Conservation (phyloP, 2,797 vertebrate genomes). For the Phoebastria nigripes region DNA sequence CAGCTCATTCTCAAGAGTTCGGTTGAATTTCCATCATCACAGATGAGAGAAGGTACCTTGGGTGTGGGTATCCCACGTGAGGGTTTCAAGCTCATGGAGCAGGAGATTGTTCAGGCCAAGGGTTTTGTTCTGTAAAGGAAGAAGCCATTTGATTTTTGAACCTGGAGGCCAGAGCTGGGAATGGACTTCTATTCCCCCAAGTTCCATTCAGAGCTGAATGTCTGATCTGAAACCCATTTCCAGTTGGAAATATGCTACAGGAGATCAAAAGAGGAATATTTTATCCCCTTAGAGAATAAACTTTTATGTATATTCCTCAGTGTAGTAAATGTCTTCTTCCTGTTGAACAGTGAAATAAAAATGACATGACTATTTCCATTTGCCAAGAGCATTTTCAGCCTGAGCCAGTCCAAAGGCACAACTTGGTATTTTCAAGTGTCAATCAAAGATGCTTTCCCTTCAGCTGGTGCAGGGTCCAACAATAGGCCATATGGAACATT, state of each 20-base stretch:
- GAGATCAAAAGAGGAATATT: background rate
- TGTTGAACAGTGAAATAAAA: constrained; percentile 12
- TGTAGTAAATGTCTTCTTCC: constrained; percentile 28
- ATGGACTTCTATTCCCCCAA: background rate
- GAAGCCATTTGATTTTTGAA: background rate
- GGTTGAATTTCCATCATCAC: background rate
- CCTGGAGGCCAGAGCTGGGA: background rate
- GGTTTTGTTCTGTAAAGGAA: background rate
- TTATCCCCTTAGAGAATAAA: background rate
- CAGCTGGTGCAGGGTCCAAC: constrained; percentile 49
- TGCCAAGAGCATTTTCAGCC: constrained; percentile 57
- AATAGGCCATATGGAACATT: constrained; percentile 47
- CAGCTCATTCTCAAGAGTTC: background rate
- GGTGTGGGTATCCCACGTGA: fast-evolving
- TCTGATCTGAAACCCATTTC: background rate
- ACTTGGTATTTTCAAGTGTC: constrained; percentile 59
- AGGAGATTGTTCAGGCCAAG: background rate
- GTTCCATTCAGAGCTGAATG: background rate
- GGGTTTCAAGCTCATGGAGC: background rate
- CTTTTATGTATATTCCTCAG: background rate
- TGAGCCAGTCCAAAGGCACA: constrained; percentile 52
- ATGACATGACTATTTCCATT: background rate
- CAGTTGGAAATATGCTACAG: background rate
- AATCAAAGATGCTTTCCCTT: constrained; percentile 54
- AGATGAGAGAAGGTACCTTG: background rate